A percentile compares a stretch with the other conserved stretches of the same genome.
phyloP scores from a whole-genome alignment of 2,888 invertebrate species.

The Pseudolycoriella hygida region DNA sequence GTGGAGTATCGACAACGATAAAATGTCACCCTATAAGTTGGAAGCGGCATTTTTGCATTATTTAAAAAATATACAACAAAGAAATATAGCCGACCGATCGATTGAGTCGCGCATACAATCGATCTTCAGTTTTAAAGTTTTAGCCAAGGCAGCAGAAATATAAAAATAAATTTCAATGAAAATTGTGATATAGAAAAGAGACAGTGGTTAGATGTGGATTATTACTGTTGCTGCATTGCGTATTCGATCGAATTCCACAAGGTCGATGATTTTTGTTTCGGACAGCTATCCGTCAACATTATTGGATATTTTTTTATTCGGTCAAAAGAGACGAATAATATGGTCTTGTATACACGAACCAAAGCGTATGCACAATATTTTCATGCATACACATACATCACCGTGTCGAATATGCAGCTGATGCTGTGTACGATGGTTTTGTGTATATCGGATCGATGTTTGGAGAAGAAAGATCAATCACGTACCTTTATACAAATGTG shows the following conservation, averaged over 20 bases:
- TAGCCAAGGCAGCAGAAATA: neutral
- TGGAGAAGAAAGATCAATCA: too few relatives aligned
- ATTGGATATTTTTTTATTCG: too few relatives aligned
- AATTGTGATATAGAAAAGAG: neutral
- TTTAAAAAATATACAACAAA: constrained; percentile 12
- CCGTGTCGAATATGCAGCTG: too few relatives aligned
- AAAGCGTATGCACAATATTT: too few relatives aligned
- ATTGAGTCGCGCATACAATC: constrained; percentile 4
- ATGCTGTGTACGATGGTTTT: too few relatives aligned
- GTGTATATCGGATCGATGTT: too few relatives aligned
- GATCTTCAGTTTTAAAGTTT: neutral
- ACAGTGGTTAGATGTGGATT: too few relatives aligned
- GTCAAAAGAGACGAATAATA: neutral
- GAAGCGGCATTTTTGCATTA: constrained; percentile 16
- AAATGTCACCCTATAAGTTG: constrained; percentile 5
- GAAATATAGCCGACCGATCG: constrained; percentile 9
- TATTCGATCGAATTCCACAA: constrained; percentile 15
- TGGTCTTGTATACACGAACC: constrained; percentile 1
- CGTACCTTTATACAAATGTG: too few relatives aligned
- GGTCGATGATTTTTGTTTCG: constrained; percentile 11
- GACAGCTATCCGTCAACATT: constrained; percentile 1
- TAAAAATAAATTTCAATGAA: neutral
- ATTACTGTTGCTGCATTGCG: neutral
- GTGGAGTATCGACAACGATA: neutral
- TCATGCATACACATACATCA: too few relatives aligned